phyloP scores from a whole-genome alignment of 2,113 vertebrate genomes.

The Ascaphus truei region DNA sequence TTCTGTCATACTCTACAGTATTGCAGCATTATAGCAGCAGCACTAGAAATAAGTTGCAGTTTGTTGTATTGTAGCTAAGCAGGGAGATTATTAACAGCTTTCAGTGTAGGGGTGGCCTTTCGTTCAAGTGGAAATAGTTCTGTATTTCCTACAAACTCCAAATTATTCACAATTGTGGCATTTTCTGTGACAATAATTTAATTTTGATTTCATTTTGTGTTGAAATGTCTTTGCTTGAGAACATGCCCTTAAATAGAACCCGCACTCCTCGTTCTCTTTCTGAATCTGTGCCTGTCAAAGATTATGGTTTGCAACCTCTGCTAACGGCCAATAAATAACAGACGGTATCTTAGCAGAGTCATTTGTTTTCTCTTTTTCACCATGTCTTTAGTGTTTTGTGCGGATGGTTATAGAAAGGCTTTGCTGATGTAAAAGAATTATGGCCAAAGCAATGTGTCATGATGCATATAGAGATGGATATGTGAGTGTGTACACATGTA shows the following conservation, averaged over 20 bases:
- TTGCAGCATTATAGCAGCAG: constrained; percentile 33
- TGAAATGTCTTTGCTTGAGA: constrained; percentile 51
- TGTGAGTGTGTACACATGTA: too few relatives aligned
- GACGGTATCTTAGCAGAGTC: constrained; percentile 52
- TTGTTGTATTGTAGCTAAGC: constrained; percentile 37
- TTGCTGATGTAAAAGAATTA: constrained; percentile 50
- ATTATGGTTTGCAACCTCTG: constrained; percentile 51
- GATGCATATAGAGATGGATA: constrained; percentile 27
- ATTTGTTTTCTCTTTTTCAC: constrained; percentile 56
- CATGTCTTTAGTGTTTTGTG: constrained; percentile 56
- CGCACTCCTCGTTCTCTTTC: constrained; percentile 43
- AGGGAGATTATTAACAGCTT: constrained; percentile 27
- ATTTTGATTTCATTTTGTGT: constrained; percentile 49
- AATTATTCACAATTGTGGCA: constrained; percentile 38
- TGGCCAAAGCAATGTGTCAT: constrained; percentile 31
- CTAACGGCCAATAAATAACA: constrained; percentile 58
- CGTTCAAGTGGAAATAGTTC: constrained; percentile 37
- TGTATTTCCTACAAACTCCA: constrained; percentile 28
- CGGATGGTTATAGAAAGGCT: constrained; percentile 41
- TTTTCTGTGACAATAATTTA: constrained; percentile 43
- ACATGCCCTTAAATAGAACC: constrained; percentile 40
- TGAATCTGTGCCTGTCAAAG: constrained; percentile 37
- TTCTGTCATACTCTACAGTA: too few relatives aligned
- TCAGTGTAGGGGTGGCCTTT: constrained; percentile 38
- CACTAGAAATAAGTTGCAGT: constrained; percentile 34